phyloP scores from a whole-genome alignment of 37 sponge, comb jelly and placozoan species.

The Eunapius fragilis region DNA sequence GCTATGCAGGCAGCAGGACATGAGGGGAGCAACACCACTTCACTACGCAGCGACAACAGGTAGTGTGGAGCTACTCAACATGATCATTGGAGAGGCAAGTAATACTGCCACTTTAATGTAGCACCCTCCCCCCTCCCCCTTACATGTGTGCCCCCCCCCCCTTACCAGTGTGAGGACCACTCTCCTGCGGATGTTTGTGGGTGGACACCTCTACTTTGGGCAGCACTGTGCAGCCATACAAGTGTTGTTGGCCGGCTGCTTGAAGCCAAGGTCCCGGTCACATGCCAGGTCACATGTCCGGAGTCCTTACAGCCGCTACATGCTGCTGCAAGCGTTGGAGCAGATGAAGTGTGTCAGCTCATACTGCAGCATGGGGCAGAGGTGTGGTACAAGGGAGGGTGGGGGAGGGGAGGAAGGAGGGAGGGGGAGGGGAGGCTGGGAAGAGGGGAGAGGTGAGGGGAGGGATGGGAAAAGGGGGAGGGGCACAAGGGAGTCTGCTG shows the following conservation, averaged over 20 bases:
- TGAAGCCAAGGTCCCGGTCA: neutral
- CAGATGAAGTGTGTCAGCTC: slow-evolving; percentile 24
- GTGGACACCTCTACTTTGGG: slow-evolving; percentile 74
- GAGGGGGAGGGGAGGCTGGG: neutral
- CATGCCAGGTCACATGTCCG: neutral
- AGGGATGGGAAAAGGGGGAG: neutral
- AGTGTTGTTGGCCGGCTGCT: slow-evolving; percentile 29
- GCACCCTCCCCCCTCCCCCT: neutral
- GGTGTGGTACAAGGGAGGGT: slow-evolving; percentile 22
- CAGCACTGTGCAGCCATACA: slow-evolving; percentile 55
- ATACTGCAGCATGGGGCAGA: slow-evolving; percentile 40
- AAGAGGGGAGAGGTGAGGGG: neutral
- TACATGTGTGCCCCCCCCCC: neutral
- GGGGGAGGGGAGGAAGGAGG: neutral
- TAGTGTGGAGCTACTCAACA: slow-evolving; percentile 1
- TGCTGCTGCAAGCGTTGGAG: slow-evolving; percentile 64
- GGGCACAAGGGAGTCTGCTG: neutral
- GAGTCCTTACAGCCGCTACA: slow-evolving; percentile 39
- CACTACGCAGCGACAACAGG: slow-evolving; percentile 68
- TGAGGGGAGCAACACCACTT: slow-evolving; percentile 63
- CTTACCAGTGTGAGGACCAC: neutral
- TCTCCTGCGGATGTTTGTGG: slow-evolving; percentile 15
- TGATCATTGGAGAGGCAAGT: slow-evolving; percentile 29
- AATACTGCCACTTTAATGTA: too few species aligned
- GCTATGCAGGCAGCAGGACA: slow-evolving; percentile 29